Conservation (phyloP, 2,113 vertebrate genomes). For the Atractosteus spatula region DNA sequence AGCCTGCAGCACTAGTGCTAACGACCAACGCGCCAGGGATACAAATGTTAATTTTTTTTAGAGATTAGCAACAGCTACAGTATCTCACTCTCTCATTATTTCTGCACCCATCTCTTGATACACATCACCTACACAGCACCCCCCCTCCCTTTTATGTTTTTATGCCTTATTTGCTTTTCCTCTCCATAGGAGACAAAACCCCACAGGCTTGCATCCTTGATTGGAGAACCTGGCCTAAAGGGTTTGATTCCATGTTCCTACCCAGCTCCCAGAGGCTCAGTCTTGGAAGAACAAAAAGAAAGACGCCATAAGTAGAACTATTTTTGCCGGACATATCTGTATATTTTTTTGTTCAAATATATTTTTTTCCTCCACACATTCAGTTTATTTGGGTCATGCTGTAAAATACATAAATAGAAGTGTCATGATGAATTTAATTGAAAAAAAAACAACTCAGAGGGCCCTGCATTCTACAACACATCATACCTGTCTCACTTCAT, state of each 20-base stretch:
- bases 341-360: neutral
- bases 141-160: neutral
- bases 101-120: neutral
- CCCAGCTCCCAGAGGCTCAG: neutral
- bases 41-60: constrained; percentile 6
- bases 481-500: no score
- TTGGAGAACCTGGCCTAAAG: neutral
- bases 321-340: neutral
- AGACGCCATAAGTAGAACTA: neutral
- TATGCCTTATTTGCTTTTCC: neutral
- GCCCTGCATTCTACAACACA: no score
- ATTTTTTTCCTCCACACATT: neutral
- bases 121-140: neutral
- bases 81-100: neutral
- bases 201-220: neutral
- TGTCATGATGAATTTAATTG: neutral
- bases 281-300: neutral
- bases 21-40: neutral
- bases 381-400: neutral
- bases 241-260: neutral
- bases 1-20: neutral
- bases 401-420: neutral
- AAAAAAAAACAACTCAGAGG: no score
- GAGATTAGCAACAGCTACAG: constrained; percentile 1
- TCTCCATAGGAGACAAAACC: neutral